These are phyloP conservation scores for Subacronicta megacephala DNA, from an alignment of 2,888 invertebrate species.

Conservation along the genomic window DNA sequence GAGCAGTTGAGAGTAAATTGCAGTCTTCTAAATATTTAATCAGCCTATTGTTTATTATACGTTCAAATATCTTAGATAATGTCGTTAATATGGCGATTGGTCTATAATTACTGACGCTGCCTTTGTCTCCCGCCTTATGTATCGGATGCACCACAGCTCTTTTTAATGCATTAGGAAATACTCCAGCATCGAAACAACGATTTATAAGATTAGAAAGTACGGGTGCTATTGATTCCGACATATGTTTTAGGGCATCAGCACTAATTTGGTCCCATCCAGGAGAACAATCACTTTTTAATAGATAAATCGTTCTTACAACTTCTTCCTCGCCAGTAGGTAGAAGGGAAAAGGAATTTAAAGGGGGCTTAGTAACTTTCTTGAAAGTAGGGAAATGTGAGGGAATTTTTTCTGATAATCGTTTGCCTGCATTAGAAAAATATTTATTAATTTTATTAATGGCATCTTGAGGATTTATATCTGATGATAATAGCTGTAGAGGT, in stretches of 20 bases:
- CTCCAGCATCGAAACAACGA: slow-evolving; percentile 2
- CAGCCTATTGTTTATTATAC: too few relatives aligned
- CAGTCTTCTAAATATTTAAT: too few relatives aligned
- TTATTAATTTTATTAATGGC: background rate
- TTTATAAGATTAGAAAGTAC: slow-evolving; percentile 4
- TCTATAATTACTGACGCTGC: too few relatives aligned
- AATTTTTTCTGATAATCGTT: background rate
- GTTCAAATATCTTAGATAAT: too few relatives aligned
- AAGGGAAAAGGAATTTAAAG: background rate
- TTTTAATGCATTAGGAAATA: slow-evolving; percentile 3
- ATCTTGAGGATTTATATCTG: background rate
- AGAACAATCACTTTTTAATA: background rate
- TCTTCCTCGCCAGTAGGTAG: background rate
- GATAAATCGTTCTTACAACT: background rate
- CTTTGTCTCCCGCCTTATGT: too few relatives aligned
- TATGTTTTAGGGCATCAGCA: slow-evolving; percentile 2
- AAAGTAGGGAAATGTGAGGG: background rate
- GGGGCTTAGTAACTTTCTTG: background rate
- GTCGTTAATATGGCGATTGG: too few relatives aligned
- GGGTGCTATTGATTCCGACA: slow-evolving; percentile 1
- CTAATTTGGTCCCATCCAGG: slow-evolving; percentile 8
- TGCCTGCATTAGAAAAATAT: background rate
- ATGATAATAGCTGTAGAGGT: background rate
- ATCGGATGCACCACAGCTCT: background rate
- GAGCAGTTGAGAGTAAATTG: too few relatives aligned